These are phyloP conservation scores for Zaprionus ornatus DNA, from an alignment of 1,140 invertebrate species.

Conservation along the genomic window DNA sequence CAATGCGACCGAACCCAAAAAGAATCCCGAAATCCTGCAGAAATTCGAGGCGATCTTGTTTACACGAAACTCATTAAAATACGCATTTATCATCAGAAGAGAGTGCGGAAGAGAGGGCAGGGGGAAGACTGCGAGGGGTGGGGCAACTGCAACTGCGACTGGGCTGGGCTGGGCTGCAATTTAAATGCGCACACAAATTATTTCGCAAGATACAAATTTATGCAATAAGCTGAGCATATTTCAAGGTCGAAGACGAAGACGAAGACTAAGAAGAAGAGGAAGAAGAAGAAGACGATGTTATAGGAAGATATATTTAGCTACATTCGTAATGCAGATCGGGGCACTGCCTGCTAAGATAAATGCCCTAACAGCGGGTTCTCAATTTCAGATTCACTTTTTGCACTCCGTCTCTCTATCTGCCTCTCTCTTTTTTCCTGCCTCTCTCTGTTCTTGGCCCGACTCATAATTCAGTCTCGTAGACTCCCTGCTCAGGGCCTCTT, in stretches of 20 bases:
- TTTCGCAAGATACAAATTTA: conserved; percentile 53
- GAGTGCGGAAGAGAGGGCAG: neutral
- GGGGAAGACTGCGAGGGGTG: neutral
- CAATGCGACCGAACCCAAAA: conserved; percentile 11
- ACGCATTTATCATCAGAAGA: conserved; percentile 70
- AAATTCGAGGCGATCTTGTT: conserved; percentile 62
- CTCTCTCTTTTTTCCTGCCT: conserved; percentile 10
- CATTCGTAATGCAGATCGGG: conserved; percentile 11
- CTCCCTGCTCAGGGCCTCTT: conserved; percentile 7
- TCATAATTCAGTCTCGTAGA: conserved; percentile 59
- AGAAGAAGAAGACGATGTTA: neutral
- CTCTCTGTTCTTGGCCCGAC: conserved; percentile 7
- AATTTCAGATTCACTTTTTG: conserved; percentile 78
- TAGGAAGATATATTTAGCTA: neutral
- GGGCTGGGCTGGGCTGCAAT: conserved; percentile 48
- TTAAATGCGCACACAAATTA: conserved; percentile 71
- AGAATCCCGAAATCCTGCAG: conserved; percentile 59
- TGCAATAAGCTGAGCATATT: conserved; percentile 70
- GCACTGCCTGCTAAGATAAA: conserved; percentile 32
- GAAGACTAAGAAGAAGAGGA: neutral
- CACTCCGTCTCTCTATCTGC: conserved; percentile 1
- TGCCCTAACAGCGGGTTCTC: conserved; percentile 63
- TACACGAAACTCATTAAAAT: conserved; percentile 83
- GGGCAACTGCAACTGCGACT: neutral
- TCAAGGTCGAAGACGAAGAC: conserved; percentile 56